These are phyloP conservation scores for Koerneria pararmatus DNA, from an alignment of 2,888 invertebrate genomes.

Conservation along the genomic window DNA sequence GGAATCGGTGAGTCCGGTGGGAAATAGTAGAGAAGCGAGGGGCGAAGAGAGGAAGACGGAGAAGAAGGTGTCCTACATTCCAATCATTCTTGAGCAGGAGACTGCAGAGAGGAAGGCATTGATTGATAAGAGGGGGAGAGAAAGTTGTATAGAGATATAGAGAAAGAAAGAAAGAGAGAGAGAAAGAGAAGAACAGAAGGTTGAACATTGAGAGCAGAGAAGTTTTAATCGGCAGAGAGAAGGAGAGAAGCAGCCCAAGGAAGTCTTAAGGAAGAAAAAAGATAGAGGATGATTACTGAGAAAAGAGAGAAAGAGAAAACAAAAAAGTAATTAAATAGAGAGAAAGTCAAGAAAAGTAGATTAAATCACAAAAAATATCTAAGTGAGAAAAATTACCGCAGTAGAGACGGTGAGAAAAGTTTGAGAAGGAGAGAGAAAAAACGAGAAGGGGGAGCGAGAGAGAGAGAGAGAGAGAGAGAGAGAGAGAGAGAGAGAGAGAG, in stretches of 20 bases:
- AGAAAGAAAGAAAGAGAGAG: neutral
- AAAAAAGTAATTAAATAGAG: no score
- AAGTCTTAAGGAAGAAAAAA: no score
- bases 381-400: neutral
- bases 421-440: no score
- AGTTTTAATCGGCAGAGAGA: no score
- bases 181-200: no score
- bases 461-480: neutral
- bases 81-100: neutral
- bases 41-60: neutral
- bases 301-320: no score
- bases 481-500: slow-evolving; percentile 1
- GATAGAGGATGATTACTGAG: no score
- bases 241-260: no score
- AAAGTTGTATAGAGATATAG: neutral
- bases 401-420: neutral
- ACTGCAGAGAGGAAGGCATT: neutral
- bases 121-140: neutral
- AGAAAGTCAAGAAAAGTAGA: neutral
- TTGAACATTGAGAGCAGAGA: no score
- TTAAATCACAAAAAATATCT: neutral
- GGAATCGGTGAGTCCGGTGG: neutral
- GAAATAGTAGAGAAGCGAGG: neutral
- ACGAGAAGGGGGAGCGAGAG: no score
- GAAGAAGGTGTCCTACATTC: neutral